Base-by-base conservation (phyloP, 2,888 invertebrate species). In the Perizoma flavofasciatum region DNA sequence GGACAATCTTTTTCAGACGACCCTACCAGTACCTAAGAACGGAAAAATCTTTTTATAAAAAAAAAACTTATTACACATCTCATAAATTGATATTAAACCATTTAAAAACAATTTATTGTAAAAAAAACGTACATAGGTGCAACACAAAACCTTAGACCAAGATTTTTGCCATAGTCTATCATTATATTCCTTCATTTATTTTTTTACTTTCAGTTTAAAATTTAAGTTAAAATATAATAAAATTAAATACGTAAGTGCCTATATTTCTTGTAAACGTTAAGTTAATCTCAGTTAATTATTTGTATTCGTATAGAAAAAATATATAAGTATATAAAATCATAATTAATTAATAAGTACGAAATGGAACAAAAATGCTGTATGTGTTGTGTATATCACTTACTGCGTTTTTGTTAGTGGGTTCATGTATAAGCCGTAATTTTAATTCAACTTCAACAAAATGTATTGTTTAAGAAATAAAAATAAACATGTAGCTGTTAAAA, bases 391-490 rank as follows among this genome's bases (percentile, higher is more conserved):
- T 5, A 22, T 22, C 22, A 22, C 44, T 45, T 56, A 46, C 52
- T 45, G 53, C 45, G 49, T 61, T 61, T 59, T 56, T 49, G 49
- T 41, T 52, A 5, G 32, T 10, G 34, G 43, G 47, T 54, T 46
- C 45, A 39, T 49, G 35, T 49, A 4, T 45, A 54, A 52, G 52
- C 39, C 1, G 22, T 46, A 43, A 45, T 56, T 53, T 43, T 59
- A 55, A 49, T 46, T 51, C 51, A 47, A 59, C 11, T 53, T 63
- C 53, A 40, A 59, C 47, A 56, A 59, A 62, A 50, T 63, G 79
- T 84, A 84, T 77, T 76, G 59, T 71, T 49, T 80, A 82, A 78
- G 80, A 67, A 75, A 78, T 78, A 81, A 66, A 59, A 73, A 75
- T 74, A 66, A 73, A 77, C 69, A 76, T 66, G 76, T 78, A 78